Evolutionary conservation across 2,797 vertebrate genomes (phyloP).

Genomic region (Ptychobarbus kaznakovi): DNA sequence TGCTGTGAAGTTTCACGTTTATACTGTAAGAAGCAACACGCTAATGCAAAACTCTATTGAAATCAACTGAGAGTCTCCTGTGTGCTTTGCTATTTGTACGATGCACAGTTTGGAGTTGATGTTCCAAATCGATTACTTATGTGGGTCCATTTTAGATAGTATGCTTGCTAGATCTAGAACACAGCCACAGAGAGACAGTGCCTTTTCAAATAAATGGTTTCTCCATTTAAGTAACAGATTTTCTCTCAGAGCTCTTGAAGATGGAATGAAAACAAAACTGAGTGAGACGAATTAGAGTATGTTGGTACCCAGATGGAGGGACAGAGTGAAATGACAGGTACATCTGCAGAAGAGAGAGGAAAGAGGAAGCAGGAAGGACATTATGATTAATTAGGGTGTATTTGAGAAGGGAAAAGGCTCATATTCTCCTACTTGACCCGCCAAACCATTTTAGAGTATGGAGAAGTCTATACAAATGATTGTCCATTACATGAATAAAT

Average conservation of each 20-base stretch:
- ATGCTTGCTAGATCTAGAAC: neutral
- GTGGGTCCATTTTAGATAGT: neutral
- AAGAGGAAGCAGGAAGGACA: constrained; percentile 30
- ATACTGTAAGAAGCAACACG: neutral
- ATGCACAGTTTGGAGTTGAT: neutral
- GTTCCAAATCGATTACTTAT: constrained; percentile 1
- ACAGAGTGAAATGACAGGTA: constrained; percentile 48
- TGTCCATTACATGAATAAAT: constrained; percentile 37
- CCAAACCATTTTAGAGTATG: constrained; percentile 27
- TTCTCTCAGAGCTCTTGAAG: constrained; percentile 23
- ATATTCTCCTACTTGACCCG: constrained; percentile 27
- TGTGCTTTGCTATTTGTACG: neutral
- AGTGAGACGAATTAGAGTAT: neutral
- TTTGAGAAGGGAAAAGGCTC: constrained; percentile 24
- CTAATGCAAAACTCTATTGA: neutral
- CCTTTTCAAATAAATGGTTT: constrained; percentile 24
- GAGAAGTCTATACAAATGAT: constrained; percentile 35
- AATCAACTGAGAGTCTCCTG: neutral
- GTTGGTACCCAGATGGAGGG: constrained; percentile 44
- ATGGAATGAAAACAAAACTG: constrained; percentile 29
- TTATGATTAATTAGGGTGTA: constrained; percentile 53
- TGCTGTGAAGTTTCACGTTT: neutral
- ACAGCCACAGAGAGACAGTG: neutral
- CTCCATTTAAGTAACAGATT: constrained; percentile 26
- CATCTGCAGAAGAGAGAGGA: constrained; percentile 46